phyloP scores from a whole-genome alignment of 2,113 vertebrate genomes.

The Entomyzon cyanotis region DNA sequence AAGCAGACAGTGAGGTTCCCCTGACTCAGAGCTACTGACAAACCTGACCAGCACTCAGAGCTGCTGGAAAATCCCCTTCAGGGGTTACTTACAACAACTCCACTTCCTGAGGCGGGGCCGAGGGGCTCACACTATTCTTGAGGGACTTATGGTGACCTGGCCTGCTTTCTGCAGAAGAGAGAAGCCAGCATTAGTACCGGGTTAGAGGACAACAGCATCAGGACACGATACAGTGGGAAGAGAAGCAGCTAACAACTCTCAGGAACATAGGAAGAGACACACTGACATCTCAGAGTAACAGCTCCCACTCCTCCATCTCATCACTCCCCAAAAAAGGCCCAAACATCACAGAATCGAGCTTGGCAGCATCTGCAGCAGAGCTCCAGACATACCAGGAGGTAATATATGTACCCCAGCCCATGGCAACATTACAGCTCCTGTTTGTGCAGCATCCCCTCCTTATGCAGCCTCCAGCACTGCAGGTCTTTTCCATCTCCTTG shows the following conservation, averaged over 20 bases:
- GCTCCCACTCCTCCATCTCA: neutral
- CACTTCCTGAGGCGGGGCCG: constrained; percentile 69
- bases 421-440: neutral
- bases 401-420: neutral
- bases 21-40: neutral
- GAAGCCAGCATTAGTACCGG: constrained; percentile 61
- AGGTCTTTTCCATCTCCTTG: neutral
- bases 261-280: neutral
- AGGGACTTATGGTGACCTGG: constrained; percentile 76
- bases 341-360: neutral
- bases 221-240: neutral
- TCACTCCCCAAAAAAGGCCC: neutral
- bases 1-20: neutral
- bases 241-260: neutral
- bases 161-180: constrained; percentile 76
- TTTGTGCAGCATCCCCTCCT: neutral
- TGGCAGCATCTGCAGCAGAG: neutral
- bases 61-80: constrained; percentile 17
- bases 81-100: constrained; percentile 63
- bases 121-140: constrained; percentile 81
- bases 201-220: constrained; percentile 48
- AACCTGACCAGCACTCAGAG: constrained; percentile 3
- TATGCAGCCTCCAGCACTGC: neutral
- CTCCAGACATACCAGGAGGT: neutral
- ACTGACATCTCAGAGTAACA: neutral